phyloP scores from a whole-genome alignment of 1,140 invertebrate species.

The Diabrotica undecimpunctata region DNA sequence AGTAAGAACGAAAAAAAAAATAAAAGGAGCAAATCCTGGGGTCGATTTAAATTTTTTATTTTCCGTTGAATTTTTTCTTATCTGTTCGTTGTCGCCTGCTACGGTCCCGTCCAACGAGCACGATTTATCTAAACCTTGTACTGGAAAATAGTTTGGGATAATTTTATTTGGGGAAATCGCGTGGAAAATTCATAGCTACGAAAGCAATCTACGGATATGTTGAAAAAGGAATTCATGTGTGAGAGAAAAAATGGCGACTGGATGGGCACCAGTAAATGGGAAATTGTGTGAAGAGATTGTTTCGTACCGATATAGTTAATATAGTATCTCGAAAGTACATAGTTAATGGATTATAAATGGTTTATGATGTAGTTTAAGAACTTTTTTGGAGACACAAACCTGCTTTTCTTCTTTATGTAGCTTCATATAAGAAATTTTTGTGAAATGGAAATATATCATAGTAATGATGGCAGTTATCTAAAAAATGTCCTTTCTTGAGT shows the following conservation, averaged over 20 bases:
- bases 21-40: too few relatives aligned
- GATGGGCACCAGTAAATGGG: not conserved
- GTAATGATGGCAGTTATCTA: too few relatives aligned
- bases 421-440: too few relatives aligned
- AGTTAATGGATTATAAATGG: not conserved
- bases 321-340: not conserved
- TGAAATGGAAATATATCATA: too few relatives aligned
- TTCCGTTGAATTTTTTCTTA: too few relatives aligned
- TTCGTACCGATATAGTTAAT: not conserved
- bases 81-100: too few relatives aligned
- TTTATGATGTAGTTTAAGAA: not conserved
- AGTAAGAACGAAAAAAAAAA: too few relatives aligned
- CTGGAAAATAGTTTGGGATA: constrained; percentile 9
- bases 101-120: too few relatives aligned
- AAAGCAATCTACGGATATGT: constrained; percentile 2
- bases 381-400: too few relatives aligned
- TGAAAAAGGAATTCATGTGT: not conserved
- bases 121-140: constrained; percentile 6
- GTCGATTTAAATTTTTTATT: too few relatives aligned
- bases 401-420: too few relatives aligned
- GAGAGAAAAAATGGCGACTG: not conserved
- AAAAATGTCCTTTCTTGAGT: too few relatives aligned
- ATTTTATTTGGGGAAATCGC: constrained; percentile 9
- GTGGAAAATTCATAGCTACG: constrained; percentile 5
- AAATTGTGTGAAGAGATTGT: constrained; percentile 2